These are phyloP conservation scores for Philaenus spumarius DNA, from an alignment of 1,140 invertebrate species.

Conservation along the genomic window DNA sequence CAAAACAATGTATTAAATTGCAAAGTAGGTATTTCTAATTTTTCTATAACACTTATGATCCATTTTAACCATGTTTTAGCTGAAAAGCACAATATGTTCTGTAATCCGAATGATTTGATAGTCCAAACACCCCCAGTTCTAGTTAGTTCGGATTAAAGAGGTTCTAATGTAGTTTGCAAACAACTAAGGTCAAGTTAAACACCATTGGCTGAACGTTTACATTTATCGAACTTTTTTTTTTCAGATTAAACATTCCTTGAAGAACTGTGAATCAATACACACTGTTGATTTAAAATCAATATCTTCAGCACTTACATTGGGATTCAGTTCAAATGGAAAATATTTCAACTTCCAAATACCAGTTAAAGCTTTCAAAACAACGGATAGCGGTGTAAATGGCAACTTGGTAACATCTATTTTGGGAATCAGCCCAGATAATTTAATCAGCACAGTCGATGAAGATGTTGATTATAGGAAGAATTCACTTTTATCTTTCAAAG, in stretches of 20 bases:
- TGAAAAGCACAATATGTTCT: too few relatives aligned
- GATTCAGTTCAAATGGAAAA: not conserved
- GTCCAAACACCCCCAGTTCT: too few relatives aligned
- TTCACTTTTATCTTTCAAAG: not conserved
- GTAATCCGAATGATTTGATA: too few relatives aligned
- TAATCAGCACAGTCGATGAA: not conserved
- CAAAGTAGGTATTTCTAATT: too few relatives aligned
- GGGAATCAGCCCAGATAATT: not conserved
- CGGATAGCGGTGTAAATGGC: not conserved
- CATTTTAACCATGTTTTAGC: too few relatives aligned
- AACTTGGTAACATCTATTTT: not conserved
- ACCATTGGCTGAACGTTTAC: too few relatives aligned
- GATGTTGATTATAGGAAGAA: not conserved
- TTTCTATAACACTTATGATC: too few relatives aligned
- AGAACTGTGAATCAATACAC: too few relatives aligned
- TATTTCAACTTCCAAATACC: not conserved
- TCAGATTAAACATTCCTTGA: not conserved
- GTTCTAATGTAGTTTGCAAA: too few relatives aligned
- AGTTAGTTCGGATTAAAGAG: too few relatives aligned
- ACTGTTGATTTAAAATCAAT: not conserved
- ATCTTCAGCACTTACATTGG: not conserved
- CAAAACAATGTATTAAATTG: too few relatives aligned
- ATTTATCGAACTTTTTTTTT: not conserved
- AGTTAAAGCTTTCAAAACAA: not conserved
- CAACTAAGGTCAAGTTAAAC: too few relatives aligned